A percentile compares a stretch with the other conserved stretches of the same genome.
phyloP scores from a whole-genome alignment of 2,797 vertebrate species.

The Eutrigla gurnardus region DNA sequence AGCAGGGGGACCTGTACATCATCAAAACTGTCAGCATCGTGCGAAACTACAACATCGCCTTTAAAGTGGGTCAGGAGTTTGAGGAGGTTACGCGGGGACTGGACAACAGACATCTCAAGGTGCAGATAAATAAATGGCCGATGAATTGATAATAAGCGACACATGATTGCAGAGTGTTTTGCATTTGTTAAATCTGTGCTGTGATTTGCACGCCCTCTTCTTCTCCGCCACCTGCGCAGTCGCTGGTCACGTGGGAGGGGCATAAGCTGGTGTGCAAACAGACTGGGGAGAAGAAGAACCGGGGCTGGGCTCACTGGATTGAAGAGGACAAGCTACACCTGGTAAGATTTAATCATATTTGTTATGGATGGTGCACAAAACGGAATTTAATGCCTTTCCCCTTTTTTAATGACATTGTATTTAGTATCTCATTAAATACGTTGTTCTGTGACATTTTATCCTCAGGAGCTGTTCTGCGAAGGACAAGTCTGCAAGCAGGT shows the following conservation, averaged over 20 bases:
- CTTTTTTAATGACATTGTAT: not conserved
- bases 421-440: not conserved
- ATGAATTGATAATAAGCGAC: not conserved
- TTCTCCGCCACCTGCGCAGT: constrained; percentile 73
- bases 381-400: not conserved
- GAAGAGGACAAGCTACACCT: constrained; percentile 90
- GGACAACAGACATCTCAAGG: constrained; percentile 90
- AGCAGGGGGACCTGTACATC: constrained; percentile 79
- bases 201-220: not conserved
- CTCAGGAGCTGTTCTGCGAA: constrained; percentile 90
- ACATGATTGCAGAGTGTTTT: not conserved
- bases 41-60: constrained; percentile 85
- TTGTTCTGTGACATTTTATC: constrained; percentile 8
- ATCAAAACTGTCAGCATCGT: constrained; percentile 87
- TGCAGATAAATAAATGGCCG: constrained; percentile 49
- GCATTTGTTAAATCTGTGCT: not conserved
- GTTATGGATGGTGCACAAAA: not conserved
- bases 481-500: constrained; percentile 90
- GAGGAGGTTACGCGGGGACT: constrained; percentile 89
- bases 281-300: constrained; percentile 90
- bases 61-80: constrained; percentile 87
- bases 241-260: constrained; percentile 87
- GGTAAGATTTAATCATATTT: constrained; percentile 76
- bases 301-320: constrained; percentile 93
- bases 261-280: constrained; percentile 89